phyloP scores from a whole-genome alignment of 2,113 vertebrate species.

The Colaptes auratus region DNA sequence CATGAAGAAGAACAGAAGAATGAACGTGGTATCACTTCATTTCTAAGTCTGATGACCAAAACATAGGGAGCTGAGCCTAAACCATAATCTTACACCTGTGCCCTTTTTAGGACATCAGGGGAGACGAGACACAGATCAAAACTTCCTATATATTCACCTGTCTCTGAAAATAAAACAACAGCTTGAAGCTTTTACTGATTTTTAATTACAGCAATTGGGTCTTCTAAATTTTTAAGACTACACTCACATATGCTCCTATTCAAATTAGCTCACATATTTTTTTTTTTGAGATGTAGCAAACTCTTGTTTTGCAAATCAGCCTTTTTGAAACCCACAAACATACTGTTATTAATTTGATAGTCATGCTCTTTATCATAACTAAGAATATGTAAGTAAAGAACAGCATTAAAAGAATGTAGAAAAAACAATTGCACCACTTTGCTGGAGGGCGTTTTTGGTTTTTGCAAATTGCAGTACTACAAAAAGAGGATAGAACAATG shows the following conservation, averaged over 20 bases:
- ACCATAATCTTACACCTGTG: not conserved
- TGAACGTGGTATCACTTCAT: not conserved
- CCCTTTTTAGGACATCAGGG: not conserved
- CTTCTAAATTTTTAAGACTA: not conserved
- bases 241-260: not conserved
- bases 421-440: constrained; percentile 32
- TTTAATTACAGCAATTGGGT: not conserved
- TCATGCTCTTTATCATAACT: constrained; percentile 34
- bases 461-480: constrained; percentile 19
- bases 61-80: not conserved
- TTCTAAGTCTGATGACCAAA: constrained; percentile 5
- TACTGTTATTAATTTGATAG: constrained; percentile 50
- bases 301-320: not conserved
- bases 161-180: not conserved
- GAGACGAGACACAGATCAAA: not conserved
- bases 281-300: not conserved
- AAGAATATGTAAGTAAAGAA: constrained; percentile 44
- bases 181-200: not conserved
- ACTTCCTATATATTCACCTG: not conserved
- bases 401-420: constrained; percentile 40
- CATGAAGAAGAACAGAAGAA: not conserved
- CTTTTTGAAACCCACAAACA: constrained; percentile 20
- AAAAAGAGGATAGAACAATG: constrained; percentile 22
- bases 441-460: constrained; percentile 15
- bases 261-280: not conserved